These are phyloP conservation scores for Upupa epops DNA, from an alignment of 2,113 vertebrate genomes.

Conservation along the genomic window DNA sequence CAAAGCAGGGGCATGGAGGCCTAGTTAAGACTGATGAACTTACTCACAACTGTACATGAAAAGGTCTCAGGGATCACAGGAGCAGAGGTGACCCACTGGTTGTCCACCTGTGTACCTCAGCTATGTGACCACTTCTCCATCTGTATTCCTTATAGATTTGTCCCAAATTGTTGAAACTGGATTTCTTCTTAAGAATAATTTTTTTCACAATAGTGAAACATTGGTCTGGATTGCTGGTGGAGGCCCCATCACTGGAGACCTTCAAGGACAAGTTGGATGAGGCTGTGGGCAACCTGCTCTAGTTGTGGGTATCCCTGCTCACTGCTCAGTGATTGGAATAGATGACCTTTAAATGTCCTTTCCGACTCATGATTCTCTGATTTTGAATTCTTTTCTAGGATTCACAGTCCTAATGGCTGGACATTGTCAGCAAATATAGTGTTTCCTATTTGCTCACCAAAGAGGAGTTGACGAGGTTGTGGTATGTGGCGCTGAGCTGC, in stretches of 20 bases:
- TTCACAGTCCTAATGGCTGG: background rate
- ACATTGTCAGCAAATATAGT: background rate
- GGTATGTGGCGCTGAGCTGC: background rate
- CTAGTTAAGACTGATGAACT: background rate
- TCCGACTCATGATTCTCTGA: too few relatives aligned
- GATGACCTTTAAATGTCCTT: too few relatives aligned
- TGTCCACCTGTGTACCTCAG: background rate
- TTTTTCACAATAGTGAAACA: too few relatives aligned
- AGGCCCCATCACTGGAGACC: too few relatives aligned
- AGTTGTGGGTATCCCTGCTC: too few relatives aligned
- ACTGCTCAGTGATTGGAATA: too few relatives aligned
- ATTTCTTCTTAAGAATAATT: background rate
- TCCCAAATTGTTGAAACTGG: background rate
- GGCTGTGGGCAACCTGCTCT: too few relatives aligned
- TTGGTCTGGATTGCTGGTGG: too few relatives aligned
- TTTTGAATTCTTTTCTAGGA: background rate
- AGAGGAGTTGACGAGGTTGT: rapidly evolving
- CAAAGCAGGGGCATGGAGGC: background rate
- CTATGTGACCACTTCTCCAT: rapidly evolving
- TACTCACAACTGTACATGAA: background rate
- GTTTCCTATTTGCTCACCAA: background rate
- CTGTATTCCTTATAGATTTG: background rate
- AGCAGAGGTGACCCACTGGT: background rate
- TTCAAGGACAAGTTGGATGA: too few relatives aligned
- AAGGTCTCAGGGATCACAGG: background rate